phyloP scores from a whole-genome alignment of 2,797 vertebrate species.

The Danio tinwini region DNA sequence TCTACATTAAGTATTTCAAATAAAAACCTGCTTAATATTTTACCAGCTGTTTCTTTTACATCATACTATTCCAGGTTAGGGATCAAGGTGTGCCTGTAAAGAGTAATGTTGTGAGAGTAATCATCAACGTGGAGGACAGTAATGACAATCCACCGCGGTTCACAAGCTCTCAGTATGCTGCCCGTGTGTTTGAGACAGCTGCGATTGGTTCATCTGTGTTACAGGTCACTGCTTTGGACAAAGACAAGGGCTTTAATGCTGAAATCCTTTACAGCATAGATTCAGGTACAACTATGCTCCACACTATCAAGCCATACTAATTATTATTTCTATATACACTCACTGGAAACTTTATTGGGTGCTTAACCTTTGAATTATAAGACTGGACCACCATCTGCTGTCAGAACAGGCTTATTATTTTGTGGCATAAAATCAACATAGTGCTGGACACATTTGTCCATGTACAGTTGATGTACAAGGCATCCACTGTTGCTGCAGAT shows the following conservation, averaged over 20 bases:
- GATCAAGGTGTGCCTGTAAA: conserved; percentile 86
- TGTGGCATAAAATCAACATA: too few species aligned
- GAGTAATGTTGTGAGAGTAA: conserved; percentile 81
- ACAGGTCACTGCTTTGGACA: conserved; percentile 84
- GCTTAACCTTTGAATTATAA: too few species aligned
- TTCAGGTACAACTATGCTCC: conserved; percentile 76
- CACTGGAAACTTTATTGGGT: too few species aligned
- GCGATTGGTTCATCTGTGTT: conserved; percentile 81
- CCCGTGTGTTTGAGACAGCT: conserved; percentile 82
- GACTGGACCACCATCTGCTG: too few species aligned
- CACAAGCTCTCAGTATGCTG: conserved; percentile 80
- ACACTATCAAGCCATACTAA: too few species aligned
- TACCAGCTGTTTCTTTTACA: background rate
- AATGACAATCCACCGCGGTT: conserved; percentile 87
- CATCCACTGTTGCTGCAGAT: too few species aligned
- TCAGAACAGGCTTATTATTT: too few species aligned
- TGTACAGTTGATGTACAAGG: too few species aligned
- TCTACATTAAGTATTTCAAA: background rate
- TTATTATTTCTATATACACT: too few species aligned
- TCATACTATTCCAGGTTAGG: conserved; percentile 75
- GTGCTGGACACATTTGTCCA: too few species aligned
- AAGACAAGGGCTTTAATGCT: conserved; percentile 84
- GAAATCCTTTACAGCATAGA: conserved; percentile 84
- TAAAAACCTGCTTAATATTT: background rate
- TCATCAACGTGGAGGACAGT: conserved; percentile 81